phyloP scores from a whole-genome alignment of 2,113 vertebrate genomes.

The Spea multiplicata region DNA sequence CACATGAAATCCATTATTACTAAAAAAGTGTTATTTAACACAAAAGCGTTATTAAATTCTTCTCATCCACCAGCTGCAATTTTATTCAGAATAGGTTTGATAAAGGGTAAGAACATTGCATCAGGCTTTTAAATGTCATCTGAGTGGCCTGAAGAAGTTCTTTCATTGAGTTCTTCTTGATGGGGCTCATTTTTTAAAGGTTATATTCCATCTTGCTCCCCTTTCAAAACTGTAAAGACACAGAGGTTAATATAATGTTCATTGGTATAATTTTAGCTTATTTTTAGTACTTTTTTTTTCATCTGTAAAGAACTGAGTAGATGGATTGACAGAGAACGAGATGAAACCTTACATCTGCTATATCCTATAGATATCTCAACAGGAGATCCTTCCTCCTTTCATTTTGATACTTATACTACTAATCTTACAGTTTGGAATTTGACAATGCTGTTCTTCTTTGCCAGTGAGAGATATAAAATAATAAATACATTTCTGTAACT shows the following conservation, averaged over 20 bases:
- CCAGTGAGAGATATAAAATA: too few relatives aligned
- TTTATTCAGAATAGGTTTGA: conserved; percentile 31
- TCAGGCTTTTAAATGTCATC: conserved; percentile 44
- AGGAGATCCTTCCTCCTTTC: too few relatives aligned
- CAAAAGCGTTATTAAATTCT: conserved; percentile 46
- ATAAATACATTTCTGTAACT: too few relatives aligned
- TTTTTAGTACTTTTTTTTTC: not conserved
- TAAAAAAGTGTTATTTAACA: conserved; percentile 38
- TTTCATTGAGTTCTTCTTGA: conserved; percentile 23
- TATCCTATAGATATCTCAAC: too few relatives aligned
- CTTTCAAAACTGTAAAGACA: conserved; percentile 23
- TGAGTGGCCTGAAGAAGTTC: conserved; percentile 33
- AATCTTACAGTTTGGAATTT: too few relatives aligned
- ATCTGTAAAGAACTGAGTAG: not conserved
- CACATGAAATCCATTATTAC: conserved; percentile 30
- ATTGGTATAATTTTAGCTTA: not conserved
- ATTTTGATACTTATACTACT: too few relatives aligned
- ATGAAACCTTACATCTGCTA: too few relatives aligned
- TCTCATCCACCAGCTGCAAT: not conserved
- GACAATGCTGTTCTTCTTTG: too few relatives aligned
- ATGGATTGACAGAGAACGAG: not conserved
- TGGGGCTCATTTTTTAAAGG: conserved; percentile 37
- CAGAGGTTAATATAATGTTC: conserved; percentile 14
- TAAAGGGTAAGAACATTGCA: conserved; percentile 23
- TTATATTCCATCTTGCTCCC: conserved; percentile 27